Percentiles rank a stretch among this genome's conserved stretches.
These are phyloP conservation scores for Hoplostethus mediterraneus DNA, from an alignment of 2,797 vertebrate species.

Conservation along the genomic window DNA sequence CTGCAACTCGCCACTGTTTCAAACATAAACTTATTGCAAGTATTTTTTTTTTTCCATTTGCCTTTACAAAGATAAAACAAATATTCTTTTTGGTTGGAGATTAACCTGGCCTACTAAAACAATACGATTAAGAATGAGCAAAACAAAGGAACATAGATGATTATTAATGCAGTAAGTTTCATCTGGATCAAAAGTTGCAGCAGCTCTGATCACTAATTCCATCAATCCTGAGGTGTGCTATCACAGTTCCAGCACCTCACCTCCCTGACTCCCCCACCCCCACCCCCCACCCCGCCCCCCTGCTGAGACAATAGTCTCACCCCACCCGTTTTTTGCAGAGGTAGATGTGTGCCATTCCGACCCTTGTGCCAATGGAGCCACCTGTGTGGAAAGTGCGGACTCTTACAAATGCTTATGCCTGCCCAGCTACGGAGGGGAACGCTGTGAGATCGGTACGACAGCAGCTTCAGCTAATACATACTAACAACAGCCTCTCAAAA, in stretches of 20 bases:
- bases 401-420: constrained; percentile 99
- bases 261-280: constrained; percentile 29
- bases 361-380: constrained; percentile 98
- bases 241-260: constrained; percentile 15
- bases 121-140: too few relatives aligned
- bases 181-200: constrained; percentile 64
- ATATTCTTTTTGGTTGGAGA: too few relatives aligned
- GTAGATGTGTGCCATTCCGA: constrained; percentile 95
- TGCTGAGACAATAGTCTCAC: constrained; percentile 85
- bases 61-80: constrained; percentile 1
- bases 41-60: neutral
- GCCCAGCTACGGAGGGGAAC: constrained; percentile 98
- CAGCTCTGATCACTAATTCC: constrained; percentile 65
- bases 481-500: constrained; percentile 85
- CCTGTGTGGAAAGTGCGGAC: constrained; percentile 93
- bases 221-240: constrained; percentile 36
- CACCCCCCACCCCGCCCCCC: constrained; percentile 84
- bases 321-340: constrained; percentile 96
- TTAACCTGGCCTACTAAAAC: too few relatives aligned
- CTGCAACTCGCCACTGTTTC: constrained; percentile 55
- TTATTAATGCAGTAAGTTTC: constrained; percentile 39
- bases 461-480: constrained; percentile 92
- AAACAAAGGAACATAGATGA: too few relatives aligned
- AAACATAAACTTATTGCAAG: constrained; percentile 39
- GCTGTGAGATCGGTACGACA: constrained; percentile 96